Evolutionary conservation across 2,113 vertebrate species (phyloP).

Genomic region (Hoplias malabaricus): DNA sequence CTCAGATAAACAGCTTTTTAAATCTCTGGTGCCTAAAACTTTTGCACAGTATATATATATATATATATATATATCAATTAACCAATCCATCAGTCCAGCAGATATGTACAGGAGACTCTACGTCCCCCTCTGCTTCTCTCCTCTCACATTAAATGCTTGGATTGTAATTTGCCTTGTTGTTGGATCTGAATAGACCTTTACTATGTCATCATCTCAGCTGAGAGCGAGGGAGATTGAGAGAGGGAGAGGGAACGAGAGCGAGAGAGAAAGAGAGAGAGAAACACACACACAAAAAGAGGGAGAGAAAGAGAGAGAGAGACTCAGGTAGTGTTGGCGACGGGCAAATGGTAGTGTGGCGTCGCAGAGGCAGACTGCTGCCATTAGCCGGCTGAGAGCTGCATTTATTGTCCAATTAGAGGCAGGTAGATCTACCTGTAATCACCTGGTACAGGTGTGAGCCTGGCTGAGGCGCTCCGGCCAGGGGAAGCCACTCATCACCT

Average conservation of each 20-base stretch:
- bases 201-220: conserved; percentile 5
- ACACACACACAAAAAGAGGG: neutral
- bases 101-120: neutral
- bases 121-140: neutral
- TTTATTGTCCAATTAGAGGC: conserved; percentile 97
- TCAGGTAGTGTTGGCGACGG: conserved; percentile 77
- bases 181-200: conserved; percentile 3
- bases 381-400: conserved; percentile 86
- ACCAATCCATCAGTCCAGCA: neutral
- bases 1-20: too few species aligned
- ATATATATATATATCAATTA: neutral
- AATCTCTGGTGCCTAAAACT: too few species aligned
- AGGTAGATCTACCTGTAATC: conserved; percentile 91
- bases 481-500: conserved; percentile 84
- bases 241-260: neutral
- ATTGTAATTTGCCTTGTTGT: conserved; percentile 16
- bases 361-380: conserved; percentile 84
- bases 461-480: conserved; percentile 71
- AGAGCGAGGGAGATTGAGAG: neutral
- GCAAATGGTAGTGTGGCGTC: conserved; percentile 94
- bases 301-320: neutral
- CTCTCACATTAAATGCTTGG: conserved; percentile 18
- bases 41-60: too few species aligned
- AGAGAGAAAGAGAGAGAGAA: neutral
- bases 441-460: conserved; percentile 89